Conservation (phyloP, 1,140 invertebrate genomes). For the Paraescarpia echinospica region DNA sequence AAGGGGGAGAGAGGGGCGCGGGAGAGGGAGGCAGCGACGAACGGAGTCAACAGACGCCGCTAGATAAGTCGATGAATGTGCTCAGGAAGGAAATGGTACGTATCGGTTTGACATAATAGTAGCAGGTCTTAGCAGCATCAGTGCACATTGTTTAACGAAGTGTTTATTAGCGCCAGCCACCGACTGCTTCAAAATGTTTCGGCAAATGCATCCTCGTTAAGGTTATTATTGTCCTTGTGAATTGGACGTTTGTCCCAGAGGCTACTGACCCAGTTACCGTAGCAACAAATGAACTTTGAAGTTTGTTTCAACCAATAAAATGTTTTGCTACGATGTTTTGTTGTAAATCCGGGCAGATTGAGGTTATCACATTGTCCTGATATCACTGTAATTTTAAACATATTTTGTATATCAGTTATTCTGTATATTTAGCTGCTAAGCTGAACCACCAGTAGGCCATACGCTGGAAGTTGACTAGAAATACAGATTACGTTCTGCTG, state of each 20-base stretch:
- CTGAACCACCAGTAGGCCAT: too few species aligned
- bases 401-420: too few species aligned
- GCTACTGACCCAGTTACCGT: too few species aligned
- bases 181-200: neutral
- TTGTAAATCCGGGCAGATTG: neutral
- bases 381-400: neutral
- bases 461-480: neutral
- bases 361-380: neutral
- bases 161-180: neutral
- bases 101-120: conserved; percentile 3
- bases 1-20: conserved; percentile 33
- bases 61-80: conserved; percentile 41
- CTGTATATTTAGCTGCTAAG: too few species aligned
- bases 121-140: neutral
- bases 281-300: too few species aligned
- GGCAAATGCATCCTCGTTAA: neutral
- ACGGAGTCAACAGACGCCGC: conserved; percentile 30
- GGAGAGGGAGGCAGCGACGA: conserved; percentile 20
- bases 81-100: conserved; percentile 43
- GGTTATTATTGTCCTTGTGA: too few species aligned
- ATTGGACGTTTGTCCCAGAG: too few species aligned
- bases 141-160: neutral
- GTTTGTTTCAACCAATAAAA: neutral
- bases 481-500: neutral
- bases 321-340: neutral